Conservation (phyloP, 1,140 invertebrate genomes). For the fruit fly (Drosophila melanogaster) region Release_6_plus_ISO1_MT NT_033777.3:14223501-14224000, state of each 20-base stretch:
- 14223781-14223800: conserved; percentile 44
- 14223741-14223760: background rate
- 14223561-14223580: background rate
- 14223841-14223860: background rate
- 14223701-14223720: conserved; percentile 4
- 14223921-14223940: conserved; percentile 46
- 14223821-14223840: conserved; percentile 17
- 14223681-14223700: conserved; percentile 54
- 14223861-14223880: conserved; percentile 25
- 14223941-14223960: conserved; percentile 55
- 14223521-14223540: conserved; percentile 35
- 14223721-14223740: conserved; percentile 46
- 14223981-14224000: conserved; percentile 55
- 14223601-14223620: background rate
- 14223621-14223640: conserved; percentile 21
- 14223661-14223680: conserved; percentile 23
- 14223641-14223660: conserved; percentile 57
- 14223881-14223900: conserved; percentile 31
- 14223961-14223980: conserved; percentile 10
- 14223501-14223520: conserved; percentile 54
- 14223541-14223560: background rate
- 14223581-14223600: too few species aligned
- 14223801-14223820: conserved; percentile 27
- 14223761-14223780: conserved; percentile 46
- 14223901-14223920: conserved; percentile 61